Evolutionary conservation across 2,113 vertebrate genomes (phyloP), one percentile per base, ranked within the genome.

Genomic region (Neotoma lepida): DNA sequence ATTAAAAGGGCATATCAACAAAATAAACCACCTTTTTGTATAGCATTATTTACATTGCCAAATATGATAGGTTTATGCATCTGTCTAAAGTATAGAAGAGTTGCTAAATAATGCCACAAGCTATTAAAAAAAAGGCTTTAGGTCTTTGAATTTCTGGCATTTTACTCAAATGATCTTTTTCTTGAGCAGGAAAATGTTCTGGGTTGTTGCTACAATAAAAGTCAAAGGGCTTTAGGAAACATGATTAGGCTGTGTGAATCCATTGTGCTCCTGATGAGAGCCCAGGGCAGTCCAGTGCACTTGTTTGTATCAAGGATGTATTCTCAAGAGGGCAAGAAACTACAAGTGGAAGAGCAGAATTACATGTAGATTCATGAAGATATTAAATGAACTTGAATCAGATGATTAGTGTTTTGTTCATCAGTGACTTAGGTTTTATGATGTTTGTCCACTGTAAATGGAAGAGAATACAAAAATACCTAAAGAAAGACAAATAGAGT

Each of bases 1-100:
- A 96, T 76, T 91, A 88, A 91, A 88, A 90, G 68, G 63, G 24
- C 14, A 24, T 94, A 63, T 89, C 41, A 95, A 78, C 56, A 95
- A 70, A 96, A 86, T 90, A 93, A 96, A 86, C 77, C 56, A 93
- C 17, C n/a, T 87, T 76, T 30, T 92, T 84, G 0, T 77, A 13
- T 92, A 86, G 80, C 95, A 61, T 93, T 95, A 89, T 54, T 93
- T 26, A 78, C 46, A 14, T 49, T 71, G 56, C 39, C 86, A 90
- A 95, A 33, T 93, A 74, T 82, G 54, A 39, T 28, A 41, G 17
- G 63, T 92, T 68, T 73, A 73, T 95, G 44, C 35, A 68, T 82
- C 24, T 68, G 26, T 94, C 70, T 91, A 18, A 68, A 91, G 78
- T 70, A 7, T 80, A 80, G 68, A 86, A 88, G 46, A 80, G 73